Evolutionary conservation across 2,797 vertebrate species (phyloP).

Genomic region (Menidia menidia): DNA sequence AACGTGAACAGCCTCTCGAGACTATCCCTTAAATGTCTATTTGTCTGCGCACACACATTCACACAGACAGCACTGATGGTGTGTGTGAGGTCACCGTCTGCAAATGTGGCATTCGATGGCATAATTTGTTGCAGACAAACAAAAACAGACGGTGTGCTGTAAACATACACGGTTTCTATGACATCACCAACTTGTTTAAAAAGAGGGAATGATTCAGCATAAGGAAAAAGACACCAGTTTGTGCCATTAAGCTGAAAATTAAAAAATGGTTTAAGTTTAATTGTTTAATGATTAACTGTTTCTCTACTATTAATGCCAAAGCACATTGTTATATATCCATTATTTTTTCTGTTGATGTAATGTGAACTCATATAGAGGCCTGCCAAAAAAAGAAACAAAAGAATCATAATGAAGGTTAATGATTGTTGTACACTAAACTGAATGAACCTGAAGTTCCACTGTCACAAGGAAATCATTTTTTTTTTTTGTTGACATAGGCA

Average conservation of each 20-base stretch:
- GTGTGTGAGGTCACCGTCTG: constrained; percentile 9
- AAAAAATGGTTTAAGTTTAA: neutral
- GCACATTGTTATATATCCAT: neutral
- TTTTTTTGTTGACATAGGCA: constrained; percentile 6
- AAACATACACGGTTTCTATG: neutral
- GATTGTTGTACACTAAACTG: constrained; percentile 16
- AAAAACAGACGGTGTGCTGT: constrained; percentile 12
- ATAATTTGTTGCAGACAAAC: constrained; percentile 2
- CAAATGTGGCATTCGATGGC: constrained; percentile 23
- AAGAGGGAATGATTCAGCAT: too few relatives aligned
- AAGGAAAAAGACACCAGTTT: neutral
- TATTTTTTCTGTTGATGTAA: neutral
- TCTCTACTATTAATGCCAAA: constrained; percentile 7
- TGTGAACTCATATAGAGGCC: neutral
- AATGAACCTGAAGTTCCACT: constrained; percentile 20
- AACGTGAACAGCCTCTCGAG: neutral
- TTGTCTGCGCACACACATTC: neutral
- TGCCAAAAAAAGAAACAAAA: constrained; percentile 1
- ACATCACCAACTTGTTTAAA: neutral
- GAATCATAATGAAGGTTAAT: constrained; percentile 9
- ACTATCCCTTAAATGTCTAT: neutral
- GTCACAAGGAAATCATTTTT: neutral
- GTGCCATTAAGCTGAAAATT: neutral
- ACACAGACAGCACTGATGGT: constrained; percentile 8
- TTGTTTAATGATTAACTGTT: too few relatives aligned